Evolutionary conservation across 1,140 invertebrate genomes (phyloP).

Genomic region (Triops longicaudatus): DNA sequence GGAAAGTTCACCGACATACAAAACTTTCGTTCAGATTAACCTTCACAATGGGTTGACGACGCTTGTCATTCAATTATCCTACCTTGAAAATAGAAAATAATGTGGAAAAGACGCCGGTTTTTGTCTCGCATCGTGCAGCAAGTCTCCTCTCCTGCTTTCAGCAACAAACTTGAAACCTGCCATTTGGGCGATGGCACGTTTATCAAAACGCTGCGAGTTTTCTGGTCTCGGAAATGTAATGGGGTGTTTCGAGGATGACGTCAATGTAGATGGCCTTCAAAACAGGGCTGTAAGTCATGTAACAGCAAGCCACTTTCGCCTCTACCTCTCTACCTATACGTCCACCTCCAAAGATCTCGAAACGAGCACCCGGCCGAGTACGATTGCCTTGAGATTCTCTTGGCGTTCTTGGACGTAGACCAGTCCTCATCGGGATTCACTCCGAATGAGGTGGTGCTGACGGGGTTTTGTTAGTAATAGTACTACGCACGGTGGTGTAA

Average conservation of each 20-base stretch:
- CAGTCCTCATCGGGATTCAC: constrained; percentile 10
- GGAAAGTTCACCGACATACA: too few relatives aligned
- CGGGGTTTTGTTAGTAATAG: background rate
- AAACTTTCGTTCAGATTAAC: too few relatives aligned
- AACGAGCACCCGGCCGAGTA: background rate
- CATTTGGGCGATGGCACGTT: too few relatives aligned
- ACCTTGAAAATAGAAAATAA: background rate
- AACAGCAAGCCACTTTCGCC: constrained; percentile 5
- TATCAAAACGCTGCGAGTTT: background rate
- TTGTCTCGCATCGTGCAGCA: background rate
- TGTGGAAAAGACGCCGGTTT: background rate
- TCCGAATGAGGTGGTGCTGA: background rate
- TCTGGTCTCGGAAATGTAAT: background rate
- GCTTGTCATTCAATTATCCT: background rate
- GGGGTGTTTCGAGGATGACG: background rate
- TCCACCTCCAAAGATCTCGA: background rate
- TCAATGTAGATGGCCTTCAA: constrained; percentile 5
- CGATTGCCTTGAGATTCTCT: constrained; percentile 11
- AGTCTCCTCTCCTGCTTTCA: background rate
- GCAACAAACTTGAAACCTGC: background rate
- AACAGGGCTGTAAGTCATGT: background rate
- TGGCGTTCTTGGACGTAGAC: background rate
- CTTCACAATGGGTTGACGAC: background rate
- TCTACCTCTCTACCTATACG: background rate
- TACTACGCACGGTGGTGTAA: too few relatives aligned